These are phyloP conservation scores for Seira ritae DNA, from an alignment of 2,888 invertebrate species.

Conservation along the genomic window DNA sequence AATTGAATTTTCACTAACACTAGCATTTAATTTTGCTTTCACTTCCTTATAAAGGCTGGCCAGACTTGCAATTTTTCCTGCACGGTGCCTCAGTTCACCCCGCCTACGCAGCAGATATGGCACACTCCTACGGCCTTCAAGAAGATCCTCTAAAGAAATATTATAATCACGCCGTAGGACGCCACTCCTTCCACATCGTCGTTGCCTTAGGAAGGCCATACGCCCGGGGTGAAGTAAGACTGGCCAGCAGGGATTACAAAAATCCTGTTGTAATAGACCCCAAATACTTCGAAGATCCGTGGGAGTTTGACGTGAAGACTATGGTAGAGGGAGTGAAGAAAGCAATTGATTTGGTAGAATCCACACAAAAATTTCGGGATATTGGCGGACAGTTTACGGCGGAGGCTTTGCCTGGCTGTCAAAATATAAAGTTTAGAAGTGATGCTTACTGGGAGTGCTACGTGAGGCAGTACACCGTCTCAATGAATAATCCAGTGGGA, in stretches of 20 bases:
- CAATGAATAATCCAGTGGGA: conserved; percentile 47
- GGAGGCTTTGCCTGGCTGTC: conserved; percentile 52
- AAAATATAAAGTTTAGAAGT: conserved; percentile 22
- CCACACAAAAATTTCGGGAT: conserved; percentile 44
- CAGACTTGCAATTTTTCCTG: conserved; percentile 64
- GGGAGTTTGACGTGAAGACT: conserved; percentile 49
- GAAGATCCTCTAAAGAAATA: conserved; percentile 53
- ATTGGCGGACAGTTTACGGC: conserved; percentile 44
- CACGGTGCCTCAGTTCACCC: conserved; percentile 43
- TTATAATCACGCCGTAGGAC: conserved; percentile 51
- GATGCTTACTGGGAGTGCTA: conserved; percentile 59
- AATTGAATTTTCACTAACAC: background rate
- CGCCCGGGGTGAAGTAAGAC: conserved; percentile 55
- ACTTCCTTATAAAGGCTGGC: conserved; percentile 53
- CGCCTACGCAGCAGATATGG: conserved; percentile 41
- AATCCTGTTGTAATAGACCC: conserved; percentile 63
- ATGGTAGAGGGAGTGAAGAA: conserved; percentile 63
- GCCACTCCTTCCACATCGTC: conserved; percentile 60
- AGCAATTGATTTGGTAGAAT: conserved; percentile 53
- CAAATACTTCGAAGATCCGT: conserved; percentile 57
- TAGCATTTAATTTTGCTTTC: background rate
- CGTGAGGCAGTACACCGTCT: conserved; percentile 41
- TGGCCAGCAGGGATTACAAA: conserved; percentile 33
- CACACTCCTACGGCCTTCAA: conserved; percentile 48
- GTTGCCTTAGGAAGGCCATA: conserved; percentile 58